Conservation (phyloP, 2,888 invertebrate species). For the Campoplex nolae region DNA sequence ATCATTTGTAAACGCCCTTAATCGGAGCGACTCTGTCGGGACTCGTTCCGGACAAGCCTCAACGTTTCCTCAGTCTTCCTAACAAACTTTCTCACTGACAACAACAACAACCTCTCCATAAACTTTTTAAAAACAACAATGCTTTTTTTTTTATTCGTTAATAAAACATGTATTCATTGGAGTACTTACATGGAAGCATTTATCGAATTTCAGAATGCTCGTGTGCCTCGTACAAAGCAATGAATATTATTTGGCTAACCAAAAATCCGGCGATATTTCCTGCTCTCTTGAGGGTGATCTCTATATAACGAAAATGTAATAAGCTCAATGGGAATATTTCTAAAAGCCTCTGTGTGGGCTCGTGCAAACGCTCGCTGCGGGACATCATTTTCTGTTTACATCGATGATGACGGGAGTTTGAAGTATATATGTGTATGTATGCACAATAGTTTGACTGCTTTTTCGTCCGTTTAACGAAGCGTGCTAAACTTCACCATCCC, state of each 20-base stretch:
- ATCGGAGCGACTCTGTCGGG: background rate
- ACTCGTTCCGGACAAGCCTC: slow-evolving; percentile 8
- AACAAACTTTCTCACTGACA: background rate
- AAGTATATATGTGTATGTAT: background rate
- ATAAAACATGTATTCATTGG: too few relatives aligned
- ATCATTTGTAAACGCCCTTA: slow-evolving; percentile 78
- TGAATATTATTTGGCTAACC: slow-evolving; percentile 27
- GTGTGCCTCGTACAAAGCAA: slow-evolving; percentile 17
- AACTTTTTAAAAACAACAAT: background rate
- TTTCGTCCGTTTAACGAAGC: slow-evolving; percentile 76
- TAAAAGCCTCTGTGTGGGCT: slow-evolving; percentile 48
- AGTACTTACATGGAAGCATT: background rate
- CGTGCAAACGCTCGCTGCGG: slow-evolving; percentile 69
- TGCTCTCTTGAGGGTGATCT: slow-evolving; percentile 33
- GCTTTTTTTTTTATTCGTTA: background rate
- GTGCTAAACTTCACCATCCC: slow-evolving; percentile 70
- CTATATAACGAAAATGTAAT: slow-evolving; percentile 63
- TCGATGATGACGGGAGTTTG: slow-evolving; percentile 61
- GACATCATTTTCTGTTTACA: slow-evolving; percentile 79
- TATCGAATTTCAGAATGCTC: background rate
- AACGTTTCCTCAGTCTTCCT: background rate
- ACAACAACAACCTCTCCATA: background rate
- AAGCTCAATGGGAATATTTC: slow-evolving; percentile 54
- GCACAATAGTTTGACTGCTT: slow-evolving; percentile 49
- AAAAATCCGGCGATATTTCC: slow-evolving; percentile 33